These are phyloP conservation scores for Drosophila subsilvestris DNA, from an alignment of 2,888 invertebrate species.

Conservation along the genomic window DNA sequence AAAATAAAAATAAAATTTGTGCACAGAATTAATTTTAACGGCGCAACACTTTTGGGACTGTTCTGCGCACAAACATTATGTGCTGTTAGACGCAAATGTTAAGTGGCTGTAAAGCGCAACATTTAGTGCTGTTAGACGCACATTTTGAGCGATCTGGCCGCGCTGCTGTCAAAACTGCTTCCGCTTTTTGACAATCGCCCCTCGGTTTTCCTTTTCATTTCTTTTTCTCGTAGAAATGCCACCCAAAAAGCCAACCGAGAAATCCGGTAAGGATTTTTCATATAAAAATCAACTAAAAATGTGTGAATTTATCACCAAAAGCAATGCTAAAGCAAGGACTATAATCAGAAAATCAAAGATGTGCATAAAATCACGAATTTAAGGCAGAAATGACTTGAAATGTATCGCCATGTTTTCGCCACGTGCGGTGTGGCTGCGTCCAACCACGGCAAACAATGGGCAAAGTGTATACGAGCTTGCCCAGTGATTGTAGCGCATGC, in stretches of 20 bases:
- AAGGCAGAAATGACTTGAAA: constrained; percentile 33
- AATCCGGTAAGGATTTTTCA: constrained; percentile 89
- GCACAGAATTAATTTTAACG: not conserved
- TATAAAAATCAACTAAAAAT: constrained; percentile 62
- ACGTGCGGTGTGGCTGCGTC: constrained; percentile 66
- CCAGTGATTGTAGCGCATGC: not conserved
- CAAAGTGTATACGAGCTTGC: constrained; percentile 5
- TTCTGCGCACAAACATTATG: not conserved
- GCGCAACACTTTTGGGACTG: not conserved
- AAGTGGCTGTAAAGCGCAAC: not conserved
- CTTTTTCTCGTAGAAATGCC: constrained; percentile 89
- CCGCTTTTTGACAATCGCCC: constrained; percentile 72
- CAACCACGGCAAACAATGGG: constrained; percentile 21
- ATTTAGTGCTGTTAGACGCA: constrained; percentile 9
- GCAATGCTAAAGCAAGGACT: constrained; percentile 31
- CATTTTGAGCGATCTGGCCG: constrained; percentile 46
- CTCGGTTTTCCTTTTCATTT: constrained; percentile 82
- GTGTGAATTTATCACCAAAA: constrained; percentile 46
- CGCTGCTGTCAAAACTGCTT: constrained; percentile 59
- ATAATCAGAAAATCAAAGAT: constrained; percentile 18
- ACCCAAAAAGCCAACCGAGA: constrained; percentile 94
- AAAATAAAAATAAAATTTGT: no score
- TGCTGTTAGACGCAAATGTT: not conserved
- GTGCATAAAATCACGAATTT: constrained; percentile 43
- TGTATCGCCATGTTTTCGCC: constrained; percentile 49